Percentiles rank a stretch among this genome's conserved stretches.
These are phyloP conservation scores for Larimichthys polyactis DNA, from an alignment of 2,113 vertebrate genomes.

Conservation along the genomic window DNA sequence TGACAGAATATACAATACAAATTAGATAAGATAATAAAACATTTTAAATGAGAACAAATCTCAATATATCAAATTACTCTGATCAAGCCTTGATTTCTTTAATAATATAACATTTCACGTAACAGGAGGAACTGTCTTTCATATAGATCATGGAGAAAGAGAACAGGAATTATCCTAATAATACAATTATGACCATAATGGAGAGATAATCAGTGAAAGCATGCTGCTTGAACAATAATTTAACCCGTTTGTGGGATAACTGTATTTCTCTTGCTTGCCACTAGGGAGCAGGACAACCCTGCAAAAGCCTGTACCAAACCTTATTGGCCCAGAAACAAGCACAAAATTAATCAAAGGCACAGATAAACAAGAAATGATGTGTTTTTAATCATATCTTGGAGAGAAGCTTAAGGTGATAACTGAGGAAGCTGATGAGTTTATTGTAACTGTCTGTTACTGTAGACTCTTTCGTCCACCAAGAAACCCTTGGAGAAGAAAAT, in stretches of 20 bases:
- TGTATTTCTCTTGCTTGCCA: slow-evolving; percentile 34
- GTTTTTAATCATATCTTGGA: not conserved
- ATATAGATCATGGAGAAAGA: not conserved
- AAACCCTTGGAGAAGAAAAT: not conserved
- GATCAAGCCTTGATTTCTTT: too few relatives aligned
- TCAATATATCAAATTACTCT: too few relatives aligned
- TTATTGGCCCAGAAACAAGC: not conserved
- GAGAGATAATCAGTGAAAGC: not conserved
- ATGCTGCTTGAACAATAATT: not conserved
- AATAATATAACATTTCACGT: not conserved
- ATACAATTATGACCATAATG: not conserved
- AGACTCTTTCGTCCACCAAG: not conserved
- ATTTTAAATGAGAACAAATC: not conserved
- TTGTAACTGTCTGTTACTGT: not conserved
- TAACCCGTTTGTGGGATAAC: not conserved
- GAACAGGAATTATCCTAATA: not conserved
- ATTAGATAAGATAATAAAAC: too few relatives aligned
- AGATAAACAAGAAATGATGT: not conserved
- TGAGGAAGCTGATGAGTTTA: not conserved
- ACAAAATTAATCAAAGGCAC: not conserved
- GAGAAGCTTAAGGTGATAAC: not conserved
- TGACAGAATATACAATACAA: too few relatives aligned
- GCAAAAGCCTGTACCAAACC: not conserved
- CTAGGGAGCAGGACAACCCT: slow-evolving; percentile 62
- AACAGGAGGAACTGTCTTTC: not conserved